Evolutionary conservation across 2,888 invertebrate species (phyloP), one percentile per base, ranked within the genome.

Genomic region (Nymphalis polychloros): DNA sequence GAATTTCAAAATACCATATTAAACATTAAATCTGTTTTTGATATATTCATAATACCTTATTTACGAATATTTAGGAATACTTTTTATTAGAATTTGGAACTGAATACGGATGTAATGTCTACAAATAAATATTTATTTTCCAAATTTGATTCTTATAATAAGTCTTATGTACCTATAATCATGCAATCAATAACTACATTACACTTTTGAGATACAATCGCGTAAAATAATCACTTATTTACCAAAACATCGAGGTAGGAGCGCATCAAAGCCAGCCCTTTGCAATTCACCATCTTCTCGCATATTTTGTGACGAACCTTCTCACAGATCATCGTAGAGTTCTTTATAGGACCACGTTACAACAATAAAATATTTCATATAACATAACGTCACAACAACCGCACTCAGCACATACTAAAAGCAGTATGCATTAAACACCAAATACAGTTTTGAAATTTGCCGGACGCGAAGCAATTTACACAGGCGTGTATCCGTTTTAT

Each of bases 171-270:
- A 35, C 35, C 35, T 35, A 35, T 4, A 27, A 13, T 41, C 23
- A 23, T 52, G 3, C 20, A 20, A 10, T 13, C 8, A 10, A 19
- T 0, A 13, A 19, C 8, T 49, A 19, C 1, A 52, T 20, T 27
- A 27, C 27, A 10, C 13, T 52, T 5, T 31, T 27, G 10, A 13
- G 5, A n/a, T 13, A 1, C 35, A 57, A 35, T 41, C 35, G 13
- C 8, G 8, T 41, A 41, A 35, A 8, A 8, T 17, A 19, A 57
- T 10, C 27, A 55, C 57, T 6, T 41, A 74, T 75, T 78, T 86
- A 91, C 91, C 91, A 90, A 77, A 59, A 84, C 82, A 71, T 90
- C 90, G 69, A 90, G 79, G 75, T 92, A 92, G 8, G 88, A 89
- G 71, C 84, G 86, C 76, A 92, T 77, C 70, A 90, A 70, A 64